These are phyloP conservation scores for Ectobius pallidus DNA, from an alignment of 2,888 invertebrate genomes.

Conservation along the genomic window DNA sequence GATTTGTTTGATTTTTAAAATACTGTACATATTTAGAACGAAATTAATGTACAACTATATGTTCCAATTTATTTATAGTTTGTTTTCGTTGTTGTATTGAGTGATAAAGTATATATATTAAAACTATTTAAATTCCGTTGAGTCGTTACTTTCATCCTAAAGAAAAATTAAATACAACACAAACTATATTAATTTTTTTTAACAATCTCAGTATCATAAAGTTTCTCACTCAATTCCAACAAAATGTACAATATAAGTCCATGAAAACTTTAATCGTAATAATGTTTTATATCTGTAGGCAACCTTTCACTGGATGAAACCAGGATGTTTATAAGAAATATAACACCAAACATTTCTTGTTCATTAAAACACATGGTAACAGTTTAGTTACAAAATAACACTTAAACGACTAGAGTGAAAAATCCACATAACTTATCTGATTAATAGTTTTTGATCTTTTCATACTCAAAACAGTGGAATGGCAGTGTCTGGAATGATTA, in stretches of 20 bases:
- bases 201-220: no score
- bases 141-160: no score
- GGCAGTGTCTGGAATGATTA: slow-evolving; percentile 22
- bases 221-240: neutral
- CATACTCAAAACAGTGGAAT: slow-evolving; percentile 8
- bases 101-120: no score
- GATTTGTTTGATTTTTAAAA: neutral
- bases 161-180: no score
- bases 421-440: no score
- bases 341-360: neutral
- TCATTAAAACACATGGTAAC: slow-evolving; percentile 18
- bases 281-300: neutral
- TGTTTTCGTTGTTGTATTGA: neutral
- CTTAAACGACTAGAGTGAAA: slow-evolving; percentile 20
- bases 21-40: slow-evolving; percentile 8
- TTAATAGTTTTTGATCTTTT: neutral
- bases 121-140: no score
- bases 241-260: neutral
- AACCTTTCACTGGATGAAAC: slow-evolving; percentile 13
- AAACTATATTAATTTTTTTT: no score
- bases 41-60: neutral
- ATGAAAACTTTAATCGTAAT: no score
- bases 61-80: neutral
- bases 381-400: slow-evolving; percentile 10
- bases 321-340: neutral